Evolutionary conservation across 2,113 vertebrate species (phyloP).

Genomic region (Candoia aspera): DNA sequence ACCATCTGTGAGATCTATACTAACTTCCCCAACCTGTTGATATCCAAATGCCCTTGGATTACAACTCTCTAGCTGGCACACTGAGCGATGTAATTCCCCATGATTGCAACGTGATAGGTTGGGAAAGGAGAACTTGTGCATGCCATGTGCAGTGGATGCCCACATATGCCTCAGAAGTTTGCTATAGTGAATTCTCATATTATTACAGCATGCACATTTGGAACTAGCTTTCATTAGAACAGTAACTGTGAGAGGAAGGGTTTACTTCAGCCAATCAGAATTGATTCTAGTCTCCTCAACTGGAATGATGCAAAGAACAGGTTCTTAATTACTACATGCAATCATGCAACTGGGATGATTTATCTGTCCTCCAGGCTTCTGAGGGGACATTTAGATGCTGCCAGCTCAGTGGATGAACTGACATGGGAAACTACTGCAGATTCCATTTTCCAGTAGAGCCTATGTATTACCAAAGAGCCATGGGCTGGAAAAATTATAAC

Average conservation of each 20-base stretch:
- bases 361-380: conserved; percentile 50
- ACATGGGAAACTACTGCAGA: conserved; percentile 45
- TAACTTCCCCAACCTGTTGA: background rate
- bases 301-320: conserved; percentile 40
- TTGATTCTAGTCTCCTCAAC: conserved; percentile 31
- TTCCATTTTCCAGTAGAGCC: conserved; percentile 50
- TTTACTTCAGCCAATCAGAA: conserved; percentile 36
- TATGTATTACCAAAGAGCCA: conserved; percentile 47
- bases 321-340: background rate
- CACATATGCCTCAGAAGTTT: background rate
- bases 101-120: background rate
- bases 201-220: background rate
- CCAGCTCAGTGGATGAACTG: conserved; percentile 61
- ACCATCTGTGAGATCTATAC: background rate
- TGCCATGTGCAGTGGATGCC: background rate
- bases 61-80: background rate
- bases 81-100: background rate
- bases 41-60: background rate
- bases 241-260: background rate
- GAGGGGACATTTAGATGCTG: conserved; percentile 52
- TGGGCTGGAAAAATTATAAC: conserved; percentile 67
- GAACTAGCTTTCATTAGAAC: background rate
- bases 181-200: background rate
- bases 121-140: background rate
- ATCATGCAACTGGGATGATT: conserved; percentile 37